Conservation (phyloP, 2,797 vertebrate species). For the Crotalus adamanteus region DNA sequence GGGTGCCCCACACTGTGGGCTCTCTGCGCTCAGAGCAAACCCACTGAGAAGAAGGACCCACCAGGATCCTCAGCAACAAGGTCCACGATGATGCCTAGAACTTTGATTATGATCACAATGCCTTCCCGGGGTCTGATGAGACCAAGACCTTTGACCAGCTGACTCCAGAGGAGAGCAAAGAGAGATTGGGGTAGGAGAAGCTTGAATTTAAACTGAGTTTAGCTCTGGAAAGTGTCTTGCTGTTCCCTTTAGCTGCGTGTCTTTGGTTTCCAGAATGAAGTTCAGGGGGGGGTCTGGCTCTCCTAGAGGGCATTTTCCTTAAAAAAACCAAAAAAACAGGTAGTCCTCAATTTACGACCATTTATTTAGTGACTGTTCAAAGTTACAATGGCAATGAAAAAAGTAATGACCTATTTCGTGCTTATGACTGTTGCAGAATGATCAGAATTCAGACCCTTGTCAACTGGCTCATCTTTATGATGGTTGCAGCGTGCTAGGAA, state of each 20-base stretch:
- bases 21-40: conserved; percentile 85
- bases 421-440: neutral
- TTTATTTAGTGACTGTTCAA: neutral
- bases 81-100: conserved; percentile 85
- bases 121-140: conserved; percentile 93
- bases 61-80: conserved; percentile 82
- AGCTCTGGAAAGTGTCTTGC: neutral
- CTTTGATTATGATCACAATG: conserved; percentile 99
- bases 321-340: neutral
- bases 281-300: neutral
- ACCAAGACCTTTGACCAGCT: conserved; percentile 96
- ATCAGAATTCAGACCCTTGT: neutral
- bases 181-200: conserved; percentile 78
- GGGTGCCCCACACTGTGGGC: conserved; percentile 83
- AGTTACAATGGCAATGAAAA: neutral
- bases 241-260: neutral
- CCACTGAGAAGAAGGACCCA: conserved; percentile 94
- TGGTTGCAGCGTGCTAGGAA: neutral
- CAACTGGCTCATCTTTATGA: neutral
- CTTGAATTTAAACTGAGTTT: neutral
- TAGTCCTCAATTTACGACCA: neutral
- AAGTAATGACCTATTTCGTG: neutral
- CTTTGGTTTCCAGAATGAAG: neutral
- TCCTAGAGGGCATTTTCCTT: neutral
- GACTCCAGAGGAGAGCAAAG: conserved; percentile 97